phyloP scores from a whole-genome alignment of 2,797 vertebrate genomes.

The Macrochelys suwanniensis region DNA sequence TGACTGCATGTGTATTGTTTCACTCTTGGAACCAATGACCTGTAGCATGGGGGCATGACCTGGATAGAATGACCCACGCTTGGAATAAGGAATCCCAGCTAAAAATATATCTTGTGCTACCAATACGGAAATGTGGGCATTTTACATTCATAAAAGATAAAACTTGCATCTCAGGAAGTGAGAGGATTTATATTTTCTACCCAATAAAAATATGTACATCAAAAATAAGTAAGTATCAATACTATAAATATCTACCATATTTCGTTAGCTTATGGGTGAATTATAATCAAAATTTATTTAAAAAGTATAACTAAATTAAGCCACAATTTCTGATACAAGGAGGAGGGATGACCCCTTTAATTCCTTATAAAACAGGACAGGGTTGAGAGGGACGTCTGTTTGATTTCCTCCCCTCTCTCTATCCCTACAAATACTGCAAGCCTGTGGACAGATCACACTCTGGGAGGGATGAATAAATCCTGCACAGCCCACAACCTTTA shows the following conservation, averaged over 20 bases:
- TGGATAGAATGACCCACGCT: conserved; percentile 35
- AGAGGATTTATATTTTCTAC: conserved; percentile 44
- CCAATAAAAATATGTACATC: conserved; percentile 32
- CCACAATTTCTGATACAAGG: background rate
- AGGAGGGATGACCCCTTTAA: conserved; percentile 24
- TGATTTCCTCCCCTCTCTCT: background rate
- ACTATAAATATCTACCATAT: background rate
- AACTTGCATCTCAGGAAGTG: background rate
- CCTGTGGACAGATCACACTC: background rate
- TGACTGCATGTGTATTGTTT: conserved; percentile 12
- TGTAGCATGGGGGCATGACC: conserved; percentile 40
- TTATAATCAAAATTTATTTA: conserved; percentile 45
- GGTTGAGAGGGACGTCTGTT: background rate
- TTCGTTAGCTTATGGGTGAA: conserved; percentile 56
- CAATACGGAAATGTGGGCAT: conserved; percentile 41
- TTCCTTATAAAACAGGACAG: background rate
- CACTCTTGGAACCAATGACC: conserved; percentile 36
- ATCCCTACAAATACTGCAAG: background rate
- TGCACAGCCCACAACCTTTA: background rate
- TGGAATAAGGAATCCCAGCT: conserved; percentile 41
- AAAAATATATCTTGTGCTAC: conserved; percentile 41
- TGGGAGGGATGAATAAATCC: background rate
- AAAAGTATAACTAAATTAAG: background rate
- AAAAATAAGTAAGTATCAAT: background rate
- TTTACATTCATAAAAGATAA: conserved; percentile 9